Conservation (phyloP, 2,888 invertebrate genomes). For the Ephialtes manifestator region DNA sequence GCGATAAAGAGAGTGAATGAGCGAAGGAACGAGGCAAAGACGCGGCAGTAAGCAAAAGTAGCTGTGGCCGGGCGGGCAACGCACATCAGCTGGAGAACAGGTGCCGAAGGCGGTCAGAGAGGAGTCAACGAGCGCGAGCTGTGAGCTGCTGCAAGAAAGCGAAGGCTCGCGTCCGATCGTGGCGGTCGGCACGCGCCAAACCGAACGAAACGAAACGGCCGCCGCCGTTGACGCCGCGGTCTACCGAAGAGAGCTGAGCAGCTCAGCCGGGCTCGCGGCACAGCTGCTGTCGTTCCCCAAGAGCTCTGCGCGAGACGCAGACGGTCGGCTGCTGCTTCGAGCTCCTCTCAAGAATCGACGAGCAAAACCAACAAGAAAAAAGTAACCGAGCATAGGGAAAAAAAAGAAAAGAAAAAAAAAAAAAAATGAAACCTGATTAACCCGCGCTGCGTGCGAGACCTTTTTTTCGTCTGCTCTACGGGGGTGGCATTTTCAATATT, state of each 20-base stretch:
- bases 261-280: conserved; percentile 57
- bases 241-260: conserved; percentile 63
- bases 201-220: conserved; percentile 80
- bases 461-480: neutral
- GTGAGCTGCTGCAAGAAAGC: conserved; percentile 55
- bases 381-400: neutral
- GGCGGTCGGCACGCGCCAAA: conserved; percentile 83
- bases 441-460: conserved; percentile 54
- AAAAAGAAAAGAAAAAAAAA: conserved; percentile 18
- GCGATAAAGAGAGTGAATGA: conserved; percentile 6
- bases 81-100: conserved; percentile 85
- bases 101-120: conserved; percentile 80
- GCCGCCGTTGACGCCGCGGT: conserved; percentile 78
- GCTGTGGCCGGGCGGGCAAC: neutral
- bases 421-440: conserved; percentile 63
- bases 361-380: conserved; percentile 37
- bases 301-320: conserved; percentile 52
- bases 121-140: conserved; percentile 51
- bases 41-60: conserved; percentile 29
- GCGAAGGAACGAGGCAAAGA: neutral
- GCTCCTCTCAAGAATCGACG: conserved; percentile 50
- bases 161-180: conserved; percentile 66
- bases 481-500: conserved; percentile 44
- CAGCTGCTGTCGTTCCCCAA: conserved; percentile 68
- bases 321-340: conserved; percentile 62